phyloP scores from a whole-genome alignment of 2,113 vertebrate genomes.

The Mohoua ochrocephala region DNA sequence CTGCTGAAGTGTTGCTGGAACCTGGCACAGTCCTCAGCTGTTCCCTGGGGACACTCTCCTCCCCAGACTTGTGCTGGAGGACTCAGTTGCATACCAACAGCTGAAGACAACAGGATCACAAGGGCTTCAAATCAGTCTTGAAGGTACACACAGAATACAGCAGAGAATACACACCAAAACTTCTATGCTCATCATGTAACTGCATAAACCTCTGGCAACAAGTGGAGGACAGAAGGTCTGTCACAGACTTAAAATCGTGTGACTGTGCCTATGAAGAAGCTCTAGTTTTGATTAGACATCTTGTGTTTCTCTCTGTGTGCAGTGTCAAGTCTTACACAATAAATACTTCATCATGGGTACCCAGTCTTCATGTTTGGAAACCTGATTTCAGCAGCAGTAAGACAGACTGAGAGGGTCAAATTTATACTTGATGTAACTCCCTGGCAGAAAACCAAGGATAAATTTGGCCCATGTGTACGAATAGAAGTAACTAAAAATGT shows the following conservation, averaged over 20 bases:
- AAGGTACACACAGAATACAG: not conserved
- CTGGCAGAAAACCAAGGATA: constrained; percentile 25
- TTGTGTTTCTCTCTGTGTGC: not conserved
- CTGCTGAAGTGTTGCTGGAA: not conserved
- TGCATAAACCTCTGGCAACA: not conserved
- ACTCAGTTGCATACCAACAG: not conserved
- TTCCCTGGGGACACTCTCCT: not conserved
- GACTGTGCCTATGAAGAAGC: not conserved
- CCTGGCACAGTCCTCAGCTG: not conserved
- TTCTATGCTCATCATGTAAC: not conserved
- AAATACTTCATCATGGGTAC: not conserved
- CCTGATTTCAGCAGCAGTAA: not conserved
- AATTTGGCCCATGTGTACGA: constrained; percentile 10
- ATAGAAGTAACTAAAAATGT: constrained; percentile 41
- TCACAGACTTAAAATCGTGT: not conserved
- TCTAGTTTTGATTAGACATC: not conserved
- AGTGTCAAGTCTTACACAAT: not conserved
- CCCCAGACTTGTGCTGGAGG: not conserved
- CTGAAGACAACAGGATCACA: not conserved
- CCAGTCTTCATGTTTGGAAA: not conserved
- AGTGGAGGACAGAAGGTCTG: not conserved
- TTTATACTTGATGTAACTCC: not conserved
- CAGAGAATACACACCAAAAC: not conserved
- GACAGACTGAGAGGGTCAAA: not conserved
- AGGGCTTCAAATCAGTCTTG: not conserved